A percentile compares a stretch with the other conserved stretches of the same genome.
Conservation (phyloP, 2,797 vertebrate species). For the Microctenopoma steveboyesi region DNA sequence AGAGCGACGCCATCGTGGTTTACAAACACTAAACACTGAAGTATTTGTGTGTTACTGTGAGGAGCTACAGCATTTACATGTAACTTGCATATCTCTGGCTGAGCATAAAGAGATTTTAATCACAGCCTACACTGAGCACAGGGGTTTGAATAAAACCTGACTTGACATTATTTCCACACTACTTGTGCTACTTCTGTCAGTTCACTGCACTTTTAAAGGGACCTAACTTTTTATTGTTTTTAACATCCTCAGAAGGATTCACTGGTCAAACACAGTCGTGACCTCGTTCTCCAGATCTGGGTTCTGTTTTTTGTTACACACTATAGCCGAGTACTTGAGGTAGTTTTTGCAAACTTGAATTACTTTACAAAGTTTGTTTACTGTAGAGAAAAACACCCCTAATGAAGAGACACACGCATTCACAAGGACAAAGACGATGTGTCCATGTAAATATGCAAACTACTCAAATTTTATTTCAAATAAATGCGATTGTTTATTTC, state of each 20-base stretch:
- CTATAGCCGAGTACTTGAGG: neutral
- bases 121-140: neutral
- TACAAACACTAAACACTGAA: neutral
- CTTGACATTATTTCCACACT: constrained; percentile 1
- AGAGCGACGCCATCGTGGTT: neutral
- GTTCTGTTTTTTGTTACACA: constrained; percentile 4
- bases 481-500: constrained; percentile 43
- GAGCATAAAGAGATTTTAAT: neutral
- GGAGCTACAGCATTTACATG: neutral
- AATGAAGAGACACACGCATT: constrained; percentile 13
- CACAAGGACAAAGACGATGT: constrained; percentile 12
- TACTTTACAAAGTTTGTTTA: constrained; percentile 10
- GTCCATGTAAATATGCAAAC: constrained; percentile 23
- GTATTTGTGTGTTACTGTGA: neutral
- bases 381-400: neutral
- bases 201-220: constrained; percentile 36
- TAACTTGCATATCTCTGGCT: neutral
- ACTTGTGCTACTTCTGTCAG: neutral
- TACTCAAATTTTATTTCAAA: constrained; percentile 46
- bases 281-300: neutral
- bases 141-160: neutral
- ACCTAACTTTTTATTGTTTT: constrained; percentile 17
- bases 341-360: constrained; percentile 10
- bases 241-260: neutral
- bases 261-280: neutral